Percentiles rank a stretch among this genome's conserved stretches.
These are phyloP conservation scores for Sphaerophoria rueppellii DNA, from an alignment of 2,888 invertebrate species.

Conservation along the genomic window DNA sequence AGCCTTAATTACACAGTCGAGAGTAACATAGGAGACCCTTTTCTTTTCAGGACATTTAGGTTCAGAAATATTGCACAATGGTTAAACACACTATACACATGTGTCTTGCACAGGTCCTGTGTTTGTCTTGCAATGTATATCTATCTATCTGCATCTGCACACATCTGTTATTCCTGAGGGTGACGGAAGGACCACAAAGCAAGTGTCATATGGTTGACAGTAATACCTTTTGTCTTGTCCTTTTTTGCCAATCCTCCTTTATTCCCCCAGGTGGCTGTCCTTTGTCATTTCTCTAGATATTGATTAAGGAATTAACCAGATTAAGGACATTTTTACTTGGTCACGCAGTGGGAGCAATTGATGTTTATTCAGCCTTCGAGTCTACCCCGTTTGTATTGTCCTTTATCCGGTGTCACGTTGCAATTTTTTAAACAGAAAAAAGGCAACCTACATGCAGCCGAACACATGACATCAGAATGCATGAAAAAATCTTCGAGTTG, in stretches of 20 bases:
- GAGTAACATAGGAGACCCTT: constrained; percentile 19
- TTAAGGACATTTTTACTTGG: constrained; percentile 53
- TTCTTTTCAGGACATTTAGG: constrained; percentile 24
- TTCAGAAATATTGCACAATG: constrained; percentile 38
- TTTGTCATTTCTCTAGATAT: constrained; percentile 32
- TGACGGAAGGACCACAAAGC: constrained; percentile 60
- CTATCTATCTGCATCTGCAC: background rate
- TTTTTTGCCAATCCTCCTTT: constrained; percentile 22
- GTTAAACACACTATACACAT: constrained; percentile 26
- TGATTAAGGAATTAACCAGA: constrained; percentile 61
- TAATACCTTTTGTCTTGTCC: constrained; percentile 36
- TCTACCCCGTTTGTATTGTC: constrained; percentile 4
- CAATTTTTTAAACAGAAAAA: constrained; percentile 15
- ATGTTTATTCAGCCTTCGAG: constrained; percentile 52
- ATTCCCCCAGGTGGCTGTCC: constrained; percentile 5
- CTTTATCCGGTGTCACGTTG: constrained; percentile 71
- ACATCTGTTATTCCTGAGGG: constrained; percentile 63
- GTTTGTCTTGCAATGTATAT: background rate
- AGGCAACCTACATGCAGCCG: constrained; percentile 12
- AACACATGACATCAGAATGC: constrained; percentile 43
- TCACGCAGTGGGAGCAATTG: constrained; percentile 47
- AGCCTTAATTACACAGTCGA: constrained; percentile 32
- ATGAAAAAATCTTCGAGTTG: constrained; percentile 42
- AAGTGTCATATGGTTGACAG: constrained; percentile 70
- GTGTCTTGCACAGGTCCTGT: constrained; percentile 44